phyloP scores from a whole-genome alignment of 1,140 invertebrate species.

The Aphidius gifuensis region DNA sequence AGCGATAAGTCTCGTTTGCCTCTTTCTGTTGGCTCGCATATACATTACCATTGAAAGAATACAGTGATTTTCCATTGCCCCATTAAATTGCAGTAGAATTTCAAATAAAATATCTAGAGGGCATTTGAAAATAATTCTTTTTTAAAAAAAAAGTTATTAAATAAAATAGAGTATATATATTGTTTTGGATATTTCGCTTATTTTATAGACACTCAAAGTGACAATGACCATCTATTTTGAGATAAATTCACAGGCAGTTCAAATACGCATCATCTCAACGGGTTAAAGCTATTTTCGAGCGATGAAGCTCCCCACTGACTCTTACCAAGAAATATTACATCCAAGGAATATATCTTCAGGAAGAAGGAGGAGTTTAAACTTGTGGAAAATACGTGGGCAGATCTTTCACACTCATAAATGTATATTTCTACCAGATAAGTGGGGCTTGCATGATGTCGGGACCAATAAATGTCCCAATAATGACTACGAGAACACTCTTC shows the following conservation, averaged over 20 bases:
- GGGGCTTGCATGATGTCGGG: slow-evolving; percentile 22
- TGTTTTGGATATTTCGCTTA: too few species aligned
- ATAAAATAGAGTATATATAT: neutral
- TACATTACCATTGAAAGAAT: neutral
- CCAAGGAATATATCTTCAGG: slow-evolving; percentile 2
- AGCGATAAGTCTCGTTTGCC: slow-evolving; percentile 18
- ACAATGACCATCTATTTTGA: slow-evolving; percentile 14
- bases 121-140: neutral
- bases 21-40: neutral
- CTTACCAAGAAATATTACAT: slow-evolving; percentile 10
- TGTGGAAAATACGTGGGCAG: slow-evolving; percentile 26
- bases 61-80: too few species aligned
- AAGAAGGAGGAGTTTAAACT: slow-evolving; percentile 15
- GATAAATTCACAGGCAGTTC: slow-evolving; percentile 6
- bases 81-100: neutral
- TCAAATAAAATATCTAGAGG: neutral
- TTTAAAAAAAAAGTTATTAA: slow-evolving; percentile 5
- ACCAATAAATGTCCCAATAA: slow-evolving; percentile 41
- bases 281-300: slow-evolving; percentile 38
- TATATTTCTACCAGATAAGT: slow-evolving; percentile 3
- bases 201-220: slow-evolving; percentile 1
- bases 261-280: slow-evolving; percentile 20
- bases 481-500: slow-evolving; percentile 19
- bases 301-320: slow-evolving; percentile 6
- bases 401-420: slow-evolving; percentile 24